Percentiles rank a stretch among this genome's conserved stretches.
Evolutionary conservation across 1,140 invertebrate species (phyloP).

Genomic region (Calosoma granatense): DNA sequence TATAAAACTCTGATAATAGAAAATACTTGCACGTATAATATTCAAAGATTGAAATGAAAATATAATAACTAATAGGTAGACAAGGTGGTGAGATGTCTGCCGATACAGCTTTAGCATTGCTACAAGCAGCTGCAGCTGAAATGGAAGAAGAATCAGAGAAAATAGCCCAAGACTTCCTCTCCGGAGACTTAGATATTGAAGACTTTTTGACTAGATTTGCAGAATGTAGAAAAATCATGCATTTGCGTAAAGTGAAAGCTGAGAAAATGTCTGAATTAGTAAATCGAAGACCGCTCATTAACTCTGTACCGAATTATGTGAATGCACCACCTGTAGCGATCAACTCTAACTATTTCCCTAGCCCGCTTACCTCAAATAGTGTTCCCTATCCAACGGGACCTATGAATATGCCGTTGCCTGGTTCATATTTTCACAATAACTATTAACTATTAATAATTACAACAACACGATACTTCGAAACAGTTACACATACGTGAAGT

Average conservation of each 20-base stretch:
- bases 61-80: no score
- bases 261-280: conserved; percentile 78
- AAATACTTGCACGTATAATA: no score
- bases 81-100: conserved; percentile 59
- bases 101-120: conserved; percentile 69
- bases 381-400: conserved; percentile 45
- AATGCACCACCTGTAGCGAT: conserved; percentile 29
- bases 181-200: conserved; percentile 61
- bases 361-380: conserved; percentile 27
- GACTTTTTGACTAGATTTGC: conserved; percentile 71
- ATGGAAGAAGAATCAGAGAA: conserved; percentile 81
- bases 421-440: conserved; percentile 29
- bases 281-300: conserved; percentile 33
- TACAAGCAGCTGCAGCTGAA: conserved; percentile 77
- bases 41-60: no score
- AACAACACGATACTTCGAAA: not conserved
- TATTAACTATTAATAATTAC: conserved; percentile 19
- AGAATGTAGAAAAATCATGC: conserved; percentile 60
- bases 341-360: conserved; percentile 33
- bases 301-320: conserved; percentile 25
- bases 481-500: not conserved
- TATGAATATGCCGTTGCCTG: conserved; percentile 49
- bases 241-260: conserved; percentile 70
- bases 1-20: no score
- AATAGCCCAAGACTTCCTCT: conserved; percentile 64